phyloP scores from a whole-genome alignment of 2,888 invertebrate species.

The Neelides folsomi region DNA sequence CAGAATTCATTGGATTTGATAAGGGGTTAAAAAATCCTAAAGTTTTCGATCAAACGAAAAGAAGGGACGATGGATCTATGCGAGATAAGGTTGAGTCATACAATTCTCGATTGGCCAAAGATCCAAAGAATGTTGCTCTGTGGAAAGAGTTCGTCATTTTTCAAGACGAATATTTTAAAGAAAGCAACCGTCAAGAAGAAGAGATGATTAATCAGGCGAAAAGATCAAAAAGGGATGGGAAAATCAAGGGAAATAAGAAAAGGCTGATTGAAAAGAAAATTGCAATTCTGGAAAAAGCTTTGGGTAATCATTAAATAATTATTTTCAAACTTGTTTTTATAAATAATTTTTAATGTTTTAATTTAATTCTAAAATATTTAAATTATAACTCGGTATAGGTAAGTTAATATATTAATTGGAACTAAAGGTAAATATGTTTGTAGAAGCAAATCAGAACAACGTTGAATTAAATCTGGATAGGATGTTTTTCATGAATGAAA shows the following conservation, averaged over 20 bases:
- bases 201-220: neutral
- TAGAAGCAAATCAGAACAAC: constrained; percentile 22
- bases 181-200: constrained; percentile 2
- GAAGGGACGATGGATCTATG: constrained; percentile 6
- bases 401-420: neutral
- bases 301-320: constrained; percentile 13
- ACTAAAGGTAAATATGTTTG: neutral
- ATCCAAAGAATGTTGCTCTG: constrained; percentile 22
- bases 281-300: constrained; percentile 23
- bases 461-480: constrained; percentile 20
- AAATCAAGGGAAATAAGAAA: constrained; percentile 17
- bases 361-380: neutral
- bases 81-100: constrained; percentile 21
- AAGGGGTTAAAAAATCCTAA: neutral
- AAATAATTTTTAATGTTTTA: too few species aligned
- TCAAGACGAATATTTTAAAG: constrained; percentile 27
- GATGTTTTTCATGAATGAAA: constrained; percentile 21
- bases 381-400: constrained; percentile 2
- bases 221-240: constrained; percentile 5
- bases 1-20: neutral
- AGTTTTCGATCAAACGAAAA: neutral
- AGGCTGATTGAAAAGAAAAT: constrained; percentile 27
- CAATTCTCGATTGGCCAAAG: constrained; percentile 19
- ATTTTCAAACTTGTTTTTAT: too few species aligned
- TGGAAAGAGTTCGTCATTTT: constrained; percentile 31